A percentile compares a stretch with the other conserved stretches of the same genome.
phyloP scores from a whole-genome alignment of 2,113 vertebrate species.

The Chloropsis hardwickii region DNA sequence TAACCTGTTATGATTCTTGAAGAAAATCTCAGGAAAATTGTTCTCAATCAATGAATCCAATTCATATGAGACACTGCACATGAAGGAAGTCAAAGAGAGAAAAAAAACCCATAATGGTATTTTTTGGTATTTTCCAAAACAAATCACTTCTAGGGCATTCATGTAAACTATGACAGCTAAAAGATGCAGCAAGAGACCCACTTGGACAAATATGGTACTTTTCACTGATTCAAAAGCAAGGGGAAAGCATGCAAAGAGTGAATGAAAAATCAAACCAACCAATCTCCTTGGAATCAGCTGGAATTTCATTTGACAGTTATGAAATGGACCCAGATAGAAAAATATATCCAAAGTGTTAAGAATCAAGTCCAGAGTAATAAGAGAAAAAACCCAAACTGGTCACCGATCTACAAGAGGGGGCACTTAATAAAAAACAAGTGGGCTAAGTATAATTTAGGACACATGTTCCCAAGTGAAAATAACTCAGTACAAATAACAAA shows the following conservation, averaged over 20 bases:
- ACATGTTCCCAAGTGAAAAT: not conserved
- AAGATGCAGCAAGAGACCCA: not conserved
- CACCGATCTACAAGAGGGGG: not conserved
- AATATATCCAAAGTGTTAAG: not conserved
- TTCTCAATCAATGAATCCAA: not conserved
- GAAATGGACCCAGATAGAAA: not conserved
- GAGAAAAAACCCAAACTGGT: not conserved
- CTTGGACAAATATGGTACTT: not conserved
- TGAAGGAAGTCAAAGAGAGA: not conserved
- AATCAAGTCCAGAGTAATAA: not conserved
- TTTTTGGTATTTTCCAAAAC: not conserved
- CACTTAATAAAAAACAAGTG: not conserved
- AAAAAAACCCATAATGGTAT: not conserved
- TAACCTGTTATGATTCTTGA: not conserved
- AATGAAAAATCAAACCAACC: not conserved
- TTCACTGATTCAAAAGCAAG: not conserved
- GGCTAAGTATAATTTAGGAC: not conserved
- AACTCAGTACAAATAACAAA: not conserved
- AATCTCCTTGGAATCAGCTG: not conserved
- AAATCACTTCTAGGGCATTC: not conserved
- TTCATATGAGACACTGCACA: not conserved
- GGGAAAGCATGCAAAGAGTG: not conserved
- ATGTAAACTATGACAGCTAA: not conserved
- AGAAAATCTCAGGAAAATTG: not conserved
- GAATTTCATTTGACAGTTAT: not conserved